Evolutionary conservation across 2,113 vertebrate genomes (phyloP).

Genomic region (Microcebus murinus): DNA sequence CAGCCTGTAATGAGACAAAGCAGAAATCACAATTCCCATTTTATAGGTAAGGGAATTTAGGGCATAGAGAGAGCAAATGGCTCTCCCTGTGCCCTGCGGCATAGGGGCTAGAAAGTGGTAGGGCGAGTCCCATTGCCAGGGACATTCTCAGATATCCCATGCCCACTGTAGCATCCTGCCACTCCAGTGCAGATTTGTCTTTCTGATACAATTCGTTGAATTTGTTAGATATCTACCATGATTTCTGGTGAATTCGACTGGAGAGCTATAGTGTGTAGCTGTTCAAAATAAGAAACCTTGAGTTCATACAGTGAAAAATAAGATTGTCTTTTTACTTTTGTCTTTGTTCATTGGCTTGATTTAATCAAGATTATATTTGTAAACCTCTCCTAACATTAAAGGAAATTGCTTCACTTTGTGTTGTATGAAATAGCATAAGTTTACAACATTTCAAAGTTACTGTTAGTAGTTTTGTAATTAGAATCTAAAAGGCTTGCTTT

Average conservation of each 20-base stretch:
- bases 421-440: constrained; percentile 35
- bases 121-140: background rate
- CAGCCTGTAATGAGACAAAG: background rate
- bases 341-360: constrained; percentile 46
- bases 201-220: background rate
- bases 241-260: background rate
- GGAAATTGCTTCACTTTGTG: constrained; percentile 46
- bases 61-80: background rate
- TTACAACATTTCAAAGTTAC: constrained; percentile 39
- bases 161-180: background rate
- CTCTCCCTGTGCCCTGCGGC: background rate
- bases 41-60: background rate
- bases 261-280: background rate
- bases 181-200: background rate
- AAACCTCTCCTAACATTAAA: constrained; percentile 52
- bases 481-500: constrained; percentile 43
- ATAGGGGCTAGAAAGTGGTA: background rate
- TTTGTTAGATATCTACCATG: background rate
- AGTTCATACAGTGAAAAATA: constrained; percentile 33
- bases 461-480: constrained; percentile 62
- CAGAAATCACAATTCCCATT: background rate
- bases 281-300: background rate
- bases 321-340: background rate
- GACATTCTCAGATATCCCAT: background rate
- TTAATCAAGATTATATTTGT: constrained; percentile 32